Percentiles rank a stretch among this genome's conserved stretches.
These are phyloP conservation scores for Drosophila paramelanica DNA, from an alignment of 2,888 invertebrate genomes.

Conservation along the genomic window DNA sequence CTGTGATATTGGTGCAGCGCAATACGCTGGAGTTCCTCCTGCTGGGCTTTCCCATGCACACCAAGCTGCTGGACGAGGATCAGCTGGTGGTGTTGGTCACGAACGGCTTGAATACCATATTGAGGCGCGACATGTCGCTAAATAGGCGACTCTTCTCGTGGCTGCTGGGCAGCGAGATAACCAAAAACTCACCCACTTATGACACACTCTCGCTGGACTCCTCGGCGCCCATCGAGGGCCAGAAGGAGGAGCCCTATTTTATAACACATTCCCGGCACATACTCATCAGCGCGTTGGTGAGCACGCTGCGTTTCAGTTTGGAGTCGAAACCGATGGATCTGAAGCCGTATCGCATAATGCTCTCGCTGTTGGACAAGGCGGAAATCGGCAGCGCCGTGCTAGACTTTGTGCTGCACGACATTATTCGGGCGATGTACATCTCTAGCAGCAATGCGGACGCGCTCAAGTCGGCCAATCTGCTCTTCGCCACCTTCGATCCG, in stretches of 20 bases:
- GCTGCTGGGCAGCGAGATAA: constrained; percentile 90
- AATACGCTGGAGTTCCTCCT: constrained; percentile 93
- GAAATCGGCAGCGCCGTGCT: constrained; percentile 93
- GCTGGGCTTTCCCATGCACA: constrained; percentile 93
- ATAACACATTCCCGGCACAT: constrained; percentile 89
- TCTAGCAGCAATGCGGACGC: constrained; percentile 88
- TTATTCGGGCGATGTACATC: constrained; percentile 88
- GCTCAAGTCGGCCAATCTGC: constrained; percentile 92
- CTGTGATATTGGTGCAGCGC: constrained; percentile 92
- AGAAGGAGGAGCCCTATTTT: constrained; percentile 86
- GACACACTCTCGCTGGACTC: constrained; percentile 73
- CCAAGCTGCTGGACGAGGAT: constrained; percentile 88
- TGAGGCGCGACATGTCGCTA: constrained; percentile 95
- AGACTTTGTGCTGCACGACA: constrained; percentile 91
- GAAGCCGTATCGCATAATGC: constrained; percentile 91
- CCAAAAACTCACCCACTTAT: constrained; percentile 85
- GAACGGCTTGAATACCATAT: constrained; percentile 90
- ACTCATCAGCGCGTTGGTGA: constrained; percentile 88
- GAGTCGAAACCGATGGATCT: constrained; percentile 87
- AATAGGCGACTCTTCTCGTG: constrained; percentile 94
- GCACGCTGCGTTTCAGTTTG: constrained; percentile 86
- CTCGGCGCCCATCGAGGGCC: constrained; percentile 46
- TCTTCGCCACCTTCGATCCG: constrained; percentile 93
- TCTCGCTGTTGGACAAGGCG: constrained; percentile 93
- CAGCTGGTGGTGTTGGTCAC: constrained; percentile 91